These are phyloP conservation scores for Cynaeus angustus DNA, from an alignment of 2,888 invertebrate genomes.

Conservation along the genomic window DNA sequence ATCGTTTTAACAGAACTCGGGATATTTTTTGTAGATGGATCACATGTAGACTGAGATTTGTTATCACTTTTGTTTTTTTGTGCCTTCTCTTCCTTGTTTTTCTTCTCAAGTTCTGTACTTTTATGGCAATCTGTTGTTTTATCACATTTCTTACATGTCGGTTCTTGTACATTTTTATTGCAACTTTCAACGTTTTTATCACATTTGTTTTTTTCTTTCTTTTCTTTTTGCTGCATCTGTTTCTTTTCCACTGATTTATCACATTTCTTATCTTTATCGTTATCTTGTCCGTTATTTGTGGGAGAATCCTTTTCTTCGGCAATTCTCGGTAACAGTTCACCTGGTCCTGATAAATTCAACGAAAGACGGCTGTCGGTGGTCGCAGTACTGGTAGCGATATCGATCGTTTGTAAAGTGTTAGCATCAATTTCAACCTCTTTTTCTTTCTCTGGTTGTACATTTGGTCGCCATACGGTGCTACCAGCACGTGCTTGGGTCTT, in stretches of 20 bases:
- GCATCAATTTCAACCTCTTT: conserved; percentile 62
- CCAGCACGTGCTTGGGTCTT: conserved; percentile 67
- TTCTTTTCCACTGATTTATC: conserved; percentile 36
- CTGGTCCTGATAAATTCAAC: conserved; percentile 72
- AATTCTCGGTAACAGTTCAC: conserved; percentile 83
- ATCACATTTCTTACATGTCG: conserved; percentile 45
- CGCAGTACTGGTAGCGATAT: conserved; percentile 33
- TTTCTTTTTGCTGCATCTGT: conserved; percentile 29
- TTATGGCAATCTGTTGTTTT: conserved; percentile 38
- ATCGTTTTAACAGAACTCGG: conserved; percentile 30
- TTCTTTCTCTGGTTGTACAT: conserved; percentile 66
- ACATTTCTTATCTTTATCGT: conserved; percentile 46
- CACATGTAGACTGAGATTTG: conserved; percentile 36
- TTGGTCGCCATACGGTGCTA: conserved; percentile 68
- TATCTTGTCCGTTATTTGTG: conserved; percentile 73
- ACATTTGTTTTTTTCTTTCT: conserved; percentile 44
- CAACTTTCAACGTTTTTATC: conserved; percentile 46
- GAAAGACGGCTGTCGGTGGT: conserved; percentile 68
- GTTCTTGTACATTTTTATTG: conserved; percentile 41
- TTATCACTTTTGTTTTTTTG: conserved; percentile 41
- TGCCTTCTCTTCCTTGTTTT: conserved; percentile 35
- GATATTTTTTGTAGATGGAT: conserved; percentile 40
- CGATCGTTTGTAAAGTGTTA: conserved; percentile 49
- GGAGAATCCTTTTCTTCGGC: conserved; percentile 92
- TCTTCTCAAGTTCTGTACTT: conserved; percentile 27